A percentile compares a stretch with the other conserved stretches of the same genome.
Evolutionary conservation across 2,888 invertebrate genomes (phyloP).

Genomic region (Griposia aprilina): DNA sequence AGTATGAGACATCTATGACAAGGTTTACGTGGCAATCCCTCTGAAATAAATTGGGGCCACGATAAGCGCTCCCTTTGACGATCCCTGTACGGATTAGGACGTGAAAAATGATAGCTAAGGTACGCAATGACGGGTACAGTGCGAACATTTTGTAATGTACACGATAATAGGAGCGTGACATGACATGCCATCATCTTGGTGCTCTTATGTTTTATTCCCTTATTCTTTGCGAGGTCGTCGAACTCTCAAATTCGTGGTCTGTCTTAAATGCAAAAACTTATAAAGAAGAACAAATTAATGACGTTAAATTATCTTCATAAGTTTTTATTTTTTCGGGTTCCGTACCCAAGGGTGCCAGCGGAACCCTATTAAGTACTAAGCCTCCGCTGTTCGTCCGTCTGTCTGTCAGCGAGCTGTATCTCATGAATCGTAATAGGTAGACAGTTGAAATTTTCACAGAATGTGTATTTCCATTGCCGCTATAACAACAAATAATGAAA

Average conservation of each 20-base stretch:
- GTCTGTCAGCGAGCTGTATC: no score
- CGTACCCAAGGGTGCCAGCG: no score
- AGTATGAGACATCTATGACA: conserved; percentile 79
- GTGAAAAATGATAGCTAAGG: conserved; percentile 89
- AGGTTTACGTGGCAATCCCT: conserved; percentile 85
- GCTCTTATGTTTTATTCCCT: conserved; percentile 20
- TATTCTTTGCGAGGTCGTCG: conserved; percentile 18
- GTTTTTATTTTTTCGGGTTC: not conserved
- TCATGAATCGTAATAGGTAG: no score
- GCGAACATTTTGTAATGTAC: conserved; percentile 77
- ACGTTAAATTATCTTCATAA: not conserved
- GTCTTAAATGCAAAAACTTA: not conserved
- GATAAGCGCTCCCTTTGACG: conserved; percentile 90
- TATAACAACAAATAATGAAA: no score
- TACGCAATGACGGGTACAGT: conserved; percentile 73
- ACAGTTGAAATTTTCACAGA: no score
- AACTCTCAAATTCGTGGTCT: conserved; percentile 5
- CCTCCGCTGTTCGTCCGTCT: no score
- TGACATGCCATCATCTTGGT: conserved; percentile 31
- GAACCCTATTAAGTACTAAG: no score
- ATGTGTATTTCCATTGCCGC: no score
- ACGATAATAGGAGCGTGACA: conserved; percentile 60
- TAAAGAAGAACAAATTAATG: not conserved
- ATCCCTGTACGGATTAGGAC: conserved; percentile 87
- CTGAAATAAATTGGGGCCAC: conserved; percentile 88